Evolutionary conservation across 2,888 invertebrate genomes (phyloP).

Genomic region (Synergus laeviventris): DNA sequence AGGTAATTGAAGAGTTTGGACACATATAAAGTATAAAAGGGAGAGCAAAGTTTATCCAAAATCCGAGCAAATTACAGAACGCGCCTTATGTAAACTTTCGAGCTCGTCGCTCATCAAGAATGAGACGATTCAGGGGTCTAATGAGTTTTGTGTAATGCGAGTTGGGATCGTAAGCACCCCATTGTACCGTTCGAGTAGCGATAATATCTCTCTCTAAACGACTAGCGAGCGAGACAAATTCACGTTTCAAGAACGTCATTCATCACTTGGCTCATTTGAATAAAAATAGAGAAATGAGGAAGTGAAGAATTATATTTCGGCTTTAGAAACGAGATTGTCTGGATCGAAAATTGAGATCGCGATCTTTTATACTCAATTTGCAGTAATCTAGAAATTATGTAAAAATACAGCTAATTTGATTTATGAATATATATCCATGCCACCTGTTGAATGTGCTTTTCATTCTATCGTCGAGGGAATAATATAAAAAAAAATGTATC

Average conservation of each 20-base stretch:
- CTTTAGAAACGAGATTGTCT: neutral
- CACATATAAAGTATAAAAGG: slow-evolving; percentile 9
- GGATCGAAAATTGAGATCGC: neutral
- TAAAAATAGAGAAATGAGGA: slow-evolving; percentile 10
- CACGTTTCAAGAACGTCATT: slow-evolving; percentile 38
- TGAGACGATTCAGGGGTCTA: slow-evolving; percentile 39
- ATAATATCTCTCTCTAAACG: slow-evolving; percentile 36
- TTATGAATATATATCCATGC: neutral
- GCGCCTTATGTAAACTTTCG: slow-evolving; percentile 36
- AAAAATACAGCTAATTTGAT: neutral
- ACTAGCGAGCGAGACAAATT: slow-evolving; percentile 32
- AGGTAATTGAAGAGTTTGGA: neutral
- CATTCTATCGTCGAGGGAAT: neutral
- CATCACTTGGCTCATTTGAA: slow-evolving; percentile 23
- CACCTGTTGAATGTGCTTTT: neutral
- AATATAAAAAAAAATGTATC: too few relatives aligned
- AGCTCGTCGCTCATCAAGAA: slow-evolving; percentile 40
- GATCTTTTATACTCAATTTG: neutral
- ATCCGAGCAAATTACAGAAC: slow-evolving; percentile 36
- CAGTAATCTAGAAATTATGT: neutral
- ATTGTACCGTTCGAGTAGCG: slow-evolving; percentile 37
- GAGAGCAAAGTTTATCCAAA: slow-evolving; percentile 37
- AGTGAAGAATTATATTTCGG: neutral
- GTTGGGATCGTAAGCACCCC: slow-evolving; percentile 32
- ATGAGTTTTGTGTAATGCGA: slow-evolving; percentile 41